Evolutionary conservation across 1,140 invertebrate species (phyloP), one percentile per base, ranked within the genome.

Genomic region (Caerostris darwini): DNA sequence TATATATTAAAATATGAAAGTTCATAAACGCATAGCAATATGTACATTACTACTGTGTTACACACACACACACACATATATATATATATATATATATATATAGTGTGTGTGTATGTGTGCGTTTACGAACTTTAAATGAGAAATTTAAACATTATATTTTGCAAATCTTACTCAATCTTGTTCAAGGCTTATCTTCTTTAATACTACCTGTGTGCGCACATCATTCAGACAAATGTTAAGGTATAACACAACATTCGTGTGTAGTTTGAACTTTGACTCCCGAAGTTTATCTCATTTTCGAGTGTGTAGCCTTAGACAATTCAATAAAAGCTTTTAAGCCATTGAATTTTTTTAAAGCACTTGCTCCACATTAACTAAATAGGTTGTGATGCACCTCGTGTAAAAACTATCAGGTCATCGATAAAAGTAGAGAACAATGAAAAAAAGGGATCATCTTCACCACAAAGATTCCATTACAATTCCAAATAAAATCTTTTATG

Each of bases 371-470:
- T 91, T 81, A 91, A 59, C 71, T 59, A 59, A 19, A 82, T 91
- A 71, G 90, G 90, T 85, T 92, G 89, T 81, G 59, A 19, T 56
- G 64, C 54, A 94, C 61, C 56, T 88, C 85, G 83, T 93, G 82
- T 91, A 19, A 61, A 67, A 89, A 86, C 50, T 57, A 17, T 88
- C 58, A 89, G 86, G 17, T 71, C 56, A 87, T 7, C 67, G 85
- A 94, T 89, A 88, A 94, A 50, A 59, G 12, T 77, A 59, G 7
- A 57, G 83, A 87, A 94, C 92, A 94, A 94, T 94, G 83, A 86
- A 87, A 93, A 58, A 56, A 71, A 50, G 17, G 56, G 77, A 83
- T 85, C 61, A 77, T 56, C 56, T 71, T 56, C 17, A 54, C 5
- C 54, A 59, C 61, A 34, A 82, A 85, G 83, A 87, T 61, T 59